Evolutionary conservation across 2,113 vertebrate species (phyloP).

Genomic region (Drymodes brunneopygia): DNA sequence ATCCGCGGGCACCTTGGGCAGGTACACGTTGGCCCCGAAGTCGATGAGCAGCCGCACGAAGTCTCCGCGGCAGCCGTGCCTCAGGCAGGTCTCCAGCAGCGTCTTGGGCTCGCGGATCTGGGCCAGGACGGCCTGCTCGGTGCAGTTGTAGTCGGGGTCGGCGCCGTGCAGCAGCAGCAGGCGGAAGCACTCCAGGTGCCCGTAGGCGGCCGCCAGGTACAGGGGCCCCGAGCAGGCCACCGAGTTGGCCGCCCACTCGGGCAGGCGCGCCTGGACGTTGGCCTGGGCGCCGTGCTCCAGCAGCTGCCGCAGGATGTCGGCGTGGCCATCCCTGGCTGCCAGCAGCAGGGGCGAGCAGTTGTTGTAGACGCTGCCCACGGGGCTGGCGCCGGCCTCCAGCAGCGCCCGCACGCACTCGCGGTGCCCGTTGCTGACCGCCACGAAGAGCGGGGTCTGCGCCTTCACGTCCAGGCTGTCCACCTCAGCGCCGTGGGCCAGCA

Average conservation of each 20-base stretch:
- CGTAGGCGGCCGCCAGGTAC: slow-evolving; percentile 86
- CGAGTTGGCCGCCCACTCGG: slow-evolving; percentile 81
- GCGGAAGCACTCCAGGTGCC: slow-evolving; percentile 88
- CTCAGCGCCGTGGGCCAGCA: slow-evolving; percentile 85
- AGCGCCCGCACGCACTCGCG: slow-evolving; percentile 81
- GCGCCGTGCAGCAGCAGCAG: slow-evolving; percentile 85
- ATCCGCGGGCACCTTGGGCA: slow-evolving; percentile 72
- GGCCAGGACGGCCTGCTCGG: slow-evolving; percentile 74
- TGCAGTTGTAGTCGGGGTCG: slow-evolving; percentile 92
- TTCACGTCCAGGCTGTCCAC: slow-evolving; percentile 91
- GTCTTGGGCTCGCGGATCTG: slow-evolving; percentile 82
- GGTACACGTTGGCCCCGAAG: slow-evolving; percentile 90
- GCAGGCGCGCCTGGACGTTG: slow-evolving; percentile 81
- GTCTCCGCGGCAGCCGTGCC: slow-evolving; percentile 78
- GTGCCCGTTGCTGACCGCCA: slow-evolving; percentile 87
- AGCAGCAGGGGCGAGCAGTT: slow-evolving; percentile 88
- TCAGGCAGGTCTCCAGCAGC: slow-evolving; percentile 86
- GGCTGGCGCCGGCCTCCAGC: slow-evolving; percentile 84
- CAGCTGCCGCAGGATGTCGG: slow-evolving; percentile 75
- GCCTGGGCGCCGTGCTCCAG: slow-evolving; percentile 80
- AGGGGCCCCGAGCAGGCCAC: slow-evolving; percentile 85
- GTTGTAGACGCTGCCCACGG: slow-evolving; percentile 86
- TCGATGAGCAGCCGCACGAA: slow-evolving; percentile 88
- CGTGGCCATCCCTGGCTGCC: slow-evolving; percentile 82
- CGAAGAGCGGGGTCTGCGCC: slow-evolving; percentile 93